phyloP scores from a whole-genome alignment of 2,113 vertebrate genomes.

The Prietella phreatophila region DNA sequence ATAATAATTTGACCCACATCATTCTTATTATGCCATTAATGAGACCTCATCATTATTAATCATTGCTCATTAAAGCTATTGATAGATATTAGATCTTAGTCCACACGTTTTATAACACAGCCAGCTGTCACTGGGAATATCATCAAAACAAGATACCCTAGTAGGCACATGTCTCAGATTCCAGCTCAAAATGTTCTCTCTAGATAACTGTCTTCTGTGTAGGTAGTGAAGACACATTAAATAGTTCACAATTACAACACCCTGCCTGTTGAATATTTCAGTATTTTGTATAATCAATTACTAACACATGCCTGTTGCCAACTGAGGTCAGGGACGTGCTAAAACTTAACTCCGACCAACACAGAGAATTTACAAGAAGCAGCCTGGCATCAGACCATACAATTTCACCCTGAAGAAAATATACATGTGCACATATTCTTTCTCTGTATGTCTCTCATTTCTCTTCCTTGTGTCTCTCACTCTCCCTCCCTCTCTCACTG shows the following conservation, averaged over 20 bases:
- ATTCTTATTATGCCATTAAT: not conserved
- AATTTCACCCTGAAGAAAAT: not conserved
- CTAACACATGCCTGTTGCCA: slow-evolving; percentile 1
- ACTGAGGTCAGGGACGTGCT: not conserved
- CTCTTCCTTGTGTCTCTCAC: slow-evolving; percentile 48
- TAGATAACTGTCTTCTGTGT: not conserved
- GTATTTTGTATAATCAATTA: slow-evolving; percentile 21
- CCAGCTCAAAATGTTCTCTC: not conserved
- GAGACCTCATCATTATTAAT: not conserved
- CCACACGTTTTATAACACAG: not conserved
- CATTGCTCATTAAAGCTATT: not conserved
- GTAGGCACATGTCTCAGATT: not conserved
- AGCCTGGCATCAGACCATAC: slow-evolving; percentile 14
- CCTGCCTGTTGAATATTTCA: slow-evolving; percentile 14
- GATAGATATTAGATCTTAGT: not conserved
- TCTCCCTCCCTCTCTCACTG: slow-evolving; percentile 4
- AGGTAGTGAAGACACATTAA: slow-evolving; percentile 1
- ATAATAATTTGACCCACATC: not conserved
- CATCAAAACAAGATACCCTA: not conserved
- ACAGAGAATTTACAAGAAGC: slow-evolving; percentile 13
- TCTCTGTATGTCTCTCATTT: slow-evolving; percentile 47
- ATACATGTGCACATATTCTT: not conserved
- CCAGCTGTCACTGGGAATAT: slow-evolving; percentile 5
- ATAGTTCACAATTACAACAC: slow-evolving; percentile 18
- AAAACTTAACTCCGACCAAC: not conserved